Conservation (phyloP, 2,888 invertebrate genomes). For the Meta bourneti region DNA sequence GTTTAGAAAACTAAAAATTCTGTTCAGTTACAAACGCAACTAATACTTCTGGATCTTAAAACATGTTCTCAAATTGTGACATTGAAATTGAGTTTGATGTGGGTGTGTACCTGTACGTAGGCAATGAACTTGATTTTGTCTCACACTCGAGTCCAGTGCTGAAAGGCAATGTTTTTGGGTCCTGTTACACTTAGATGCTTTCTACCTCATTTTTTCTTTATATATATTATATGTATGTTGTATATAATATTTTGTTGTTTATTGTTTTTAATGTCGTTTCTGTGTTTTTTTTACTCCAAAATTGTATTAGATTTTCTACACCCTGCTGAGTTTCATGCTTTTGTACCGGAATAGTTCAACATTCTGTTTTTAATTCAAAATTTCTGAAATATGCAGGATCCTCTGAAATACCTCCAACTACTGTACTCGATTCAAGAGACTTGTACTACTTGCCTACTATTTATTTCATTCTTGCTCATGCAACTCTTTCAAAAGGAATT, state of each 20-base stretch:
- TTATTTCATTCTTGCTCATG: neutral
- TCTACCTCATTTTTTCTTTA: constrained; percentile 75
- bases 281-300: constrained; percentile 19
- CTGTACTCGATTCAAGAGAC: constrained; percentile 3
- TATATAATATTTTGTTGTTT: constrained; percentile 73
- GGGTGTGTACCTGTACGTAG: neutral
- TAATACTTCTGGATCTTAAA: neutral
- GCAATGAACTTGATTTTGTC: neutral
- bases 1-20: neutral
- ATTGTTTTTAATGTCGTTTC: constrained; percentile 63
- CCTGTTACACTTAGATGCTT: constrained; percentile 75
- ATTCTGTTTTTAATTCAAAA: neutral
- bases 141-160: constrained; percentile 39
- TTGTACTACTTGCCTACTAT: constrained; percentile 24
- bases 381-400: neutral
- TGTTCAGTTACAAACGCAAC: neutral
- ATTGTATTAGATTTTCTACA: constrained; percentile 48
- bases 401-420: neutral
- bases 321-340: constrained; percentile 47
- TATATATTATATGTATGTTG: constrained; percentile 71
- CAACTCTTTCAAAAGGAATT: neutral
- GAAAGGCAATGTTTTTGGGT: constrained; percentile 70
- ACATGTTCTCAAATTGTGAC: no score
- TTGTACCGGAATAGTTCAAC: constrained; percentile 53
- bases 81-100: neutral